Base-by-base conservation (phyloP, 1,140 invertebrate genomes). In the Trachelipus rathkii region DNA sequence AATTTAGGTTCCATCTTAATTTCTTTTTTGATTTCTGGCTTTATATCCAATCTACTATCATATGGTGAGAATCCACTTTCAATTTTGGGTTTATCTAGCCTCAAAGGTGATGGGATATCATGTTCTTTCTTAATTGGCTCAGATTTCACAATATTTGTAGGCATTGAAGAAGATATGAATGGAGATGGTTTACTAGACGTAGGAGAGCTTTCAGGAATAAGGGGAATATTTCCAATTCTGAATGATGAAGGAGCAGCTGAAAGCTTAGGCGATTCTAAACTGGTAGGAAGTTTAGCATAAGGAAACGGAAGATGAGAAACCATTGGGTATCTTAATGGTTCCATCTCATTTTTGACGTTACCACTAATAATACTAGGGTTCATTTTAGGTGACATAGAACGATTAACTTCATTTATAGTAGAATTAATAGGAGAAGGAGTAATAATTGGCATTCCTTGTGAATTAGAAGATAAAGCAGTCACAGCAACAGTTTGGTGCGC, bases 71-170 rank as follows among this genome's bases (percentile, higher is more conserved):
- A 15, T n/a, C 33, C 44, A 9, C 71, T 23, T 50, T 81, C 80
- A 46, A 44, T 53, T 73, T 81, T 81, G 23, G 73, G 77, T 15
- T 66, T 67, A 19, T 80, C 75, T 4, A 75, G 43, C 45, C 73
- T 3, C 5, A 75, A 60, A 19, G 73, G 73, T 4, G 23, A 46
- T 15, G 53, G 11, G 8, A 19, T 13, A 33, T 33, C 33, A 33
- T 33, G 23, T 33, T 75, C 73, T 75, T 75, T 60, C 60, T 75
- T 75, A n/a, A 75, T 33, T 66, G 60, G 60, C 23, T 75, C 73
- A 0, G 44, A 44, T 53, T 75, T 75, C 50, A 60, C 19, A 13
- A 60, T 13, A 19, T 60, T 60, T 15, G 50, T 8, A 19, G 50
- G 50, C 50, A 60, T 19, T 2, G 11, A 2, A 60, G 50, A 60